These are phyloP conservation scores for Cynaeus angustus DNA, from an alignment of 2,888 invertebrate species.

Conservation along the genomic window DNA sequence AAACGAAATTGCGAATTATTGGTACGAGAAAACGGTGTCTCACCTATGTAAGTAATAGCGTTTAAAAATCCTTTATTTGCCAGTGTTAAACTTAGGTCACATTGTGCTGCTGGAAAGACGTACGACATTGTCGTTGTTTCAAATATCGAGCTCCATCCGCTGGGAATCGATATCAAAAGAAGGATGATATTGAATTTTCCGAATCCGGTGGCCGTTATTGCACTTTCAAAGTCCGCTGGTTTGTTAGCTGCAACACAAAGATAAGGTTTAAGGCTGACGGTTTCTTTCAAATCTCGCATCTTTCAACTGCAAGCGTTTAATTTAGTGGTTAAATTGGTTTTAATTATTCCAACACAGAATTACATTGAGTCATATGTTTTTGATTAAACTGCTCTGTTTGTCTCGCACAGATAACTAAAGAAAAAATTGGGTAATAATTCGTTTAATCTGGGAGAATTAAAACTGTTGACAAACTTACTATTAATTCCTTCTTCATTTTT, in stretches of 20 bases:
- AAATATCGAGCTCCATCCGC: slow-evolving; percentile 80
- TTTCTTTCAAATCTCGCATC: slow-evolving; percentile 8
- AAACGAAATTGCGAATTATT: slow-evolving; percentile 42
- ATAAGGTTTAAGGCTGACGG: neutral
- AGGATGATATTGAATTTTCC: slow-evolving; percentile 80
- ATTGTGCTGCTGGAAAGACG: slow-evolving; percentile 84
- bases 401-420: slow-evolving; percentile 5
- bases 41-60: slow-evolving; percentile 83
- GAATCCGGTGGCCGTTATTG: slow-evolving; percentile 80
- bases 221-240: slow-evolving; percentile 81
- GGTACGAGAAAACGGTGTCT: too few relatives aligned
- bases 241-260: slow-evolving; percentile 47
- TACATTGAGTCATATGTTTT: slow-evolving; percentile 11
- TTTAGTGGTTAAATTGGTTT: neutral
- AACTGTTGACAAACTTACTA: neutral
- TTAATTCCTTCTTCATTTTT: too few relatives aligned
- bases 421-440: neutral
- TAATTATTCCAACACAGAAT: neutral
- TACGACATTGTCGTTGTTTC: slow-evolving; percentile 84
- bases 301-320: neutral
- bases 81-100: slow-evolving; percentile 80
- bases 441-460: too few relatives aligned
- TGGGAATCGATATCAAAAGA: slow-evolving; percentile 76
- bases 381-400: slow-evolving; percentile 6
- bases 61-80: slow-evolving; percentile 83